Evolutionary conservation across 2,797 vertebrate species (phyloP), one percentile per base, ranked within the genome.

Genomic region (Halcyon smyrnensis): DNA sequence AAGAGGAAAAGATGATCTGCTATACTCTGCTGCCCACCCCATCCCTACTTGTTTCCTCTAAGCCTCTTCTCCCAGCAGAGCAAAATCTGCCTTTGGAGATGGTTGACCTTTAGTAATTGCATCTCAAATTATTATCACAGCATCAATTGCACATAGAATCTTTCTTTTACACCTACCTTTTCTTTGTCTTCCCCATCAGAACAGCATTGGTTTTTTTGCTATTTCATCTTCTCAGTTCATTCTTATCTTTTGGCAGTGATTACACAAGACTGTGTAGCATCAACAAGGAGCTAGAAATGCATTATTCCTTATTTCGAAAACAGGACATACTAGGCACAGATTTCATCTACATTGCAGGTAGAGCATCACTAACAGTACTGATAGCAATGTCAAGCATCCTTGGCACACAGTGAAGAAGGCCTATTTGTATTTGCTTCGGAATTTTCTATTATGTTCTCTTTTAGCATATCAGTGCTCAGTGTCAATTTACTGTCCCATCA

Each of bases 221-320:
- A 41, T 17, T 51, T 41, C 67, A 86, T 36, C 21, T 71, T 84
- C 27, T 8, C 21, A 18, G 48, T 91, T 46, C 12, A 7, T 79
- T 80, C 50, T 92, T 95, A 76, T 76, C 30, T 88, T 90, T 89
- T 82, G 46, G 54, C 34, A 79, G 30, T 25, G n/a, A 79, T 60
- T 84, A 82, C 51, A 86, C 30, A 90, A 73, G 68, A 39, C 32
- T 56, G 13, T 19, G 14, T n/a, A 89, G 62, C 51, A 78, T 36
- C n/a, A 90, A 54, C n/a, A 76, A 76, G 54, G 50, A 77, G 41
- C 78, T 8, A 84, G 25, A 95, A 96, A 84, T 67, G 36, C 36
- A 60, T 79, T 93, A 67, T 36, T 81, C 32, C 43, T 59, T 73
- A 69, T 45, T 96, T 86, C 95, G 84, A 93, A 81, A 95, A 69